Percentiles rank a stretch among this genome's conserved stretches.
These are phyloP conservation scores for Dendrolimus punctatus DNA, from an alignment of 1,140 invertebrate genomes.

Conservation along the genomic window DNA sequence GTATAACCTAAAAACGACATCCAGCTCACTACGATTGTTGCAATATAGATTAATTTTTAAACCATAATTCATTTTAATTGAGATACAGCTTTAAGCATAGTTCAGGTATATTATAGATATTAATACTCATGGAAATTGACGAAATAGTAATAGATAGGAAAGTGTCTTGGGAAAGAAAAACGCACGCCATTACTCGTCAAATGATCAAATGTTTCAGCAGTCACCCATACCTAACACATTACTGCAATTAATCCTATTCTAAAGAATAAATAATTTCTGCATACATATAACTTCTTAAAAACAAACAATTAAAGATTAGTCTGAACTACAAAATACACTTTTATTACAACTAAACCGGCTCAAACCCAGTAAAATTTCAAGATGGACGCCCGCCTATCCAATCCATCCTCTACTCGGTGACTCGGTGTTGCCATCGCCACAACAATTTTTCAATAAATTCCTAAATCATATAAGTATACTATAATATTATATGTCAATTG, in stretches of 20 bases:
- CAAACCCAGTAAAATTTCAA: conserved; percentile 70
- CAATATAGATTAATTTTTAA: conserved; percentile 11
- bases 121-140: conserved; percentile 31
- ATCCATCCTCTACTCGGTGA: conserved; percentile 11
- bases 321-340: conserved; percentile 66
- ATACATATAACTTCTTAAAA: conserved; percentile 63
- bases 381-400: conserved; percentile 70
- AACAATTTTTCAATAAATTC: too few relatives aligned
- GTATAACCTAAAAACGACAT: conserved; percentile 70
- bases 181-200: conserved; percentile 72
- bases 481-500: not conserved
- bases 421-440: conserved; percentile 4
- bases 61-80: conserved; percentile 4
- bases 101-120: conserved; percentile 15
- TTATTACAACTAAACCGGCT: conserved; percentile 68
- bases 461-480: not conserved
- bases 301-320: conserved; percentile 61
- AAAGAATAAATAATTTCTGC: conserved; percentile 55
- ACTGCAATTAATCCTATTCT: conserved; percentile 65
- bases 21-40: conserved; percentile 33
- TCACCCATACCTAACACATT: conserved; percentile 71
- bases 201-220: conserved; percentile 64
- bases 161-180: conserved; percentile 62
- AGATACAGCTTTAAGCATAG: conserved; percentile 10
- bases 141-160: conserved; percentile 65